Evolutionary conservation across 92 coral and sea anemone genomes (phyloP), one percentile per base, ranked within the genome.

Genomic region (Phenganax subtilis): DNA sequence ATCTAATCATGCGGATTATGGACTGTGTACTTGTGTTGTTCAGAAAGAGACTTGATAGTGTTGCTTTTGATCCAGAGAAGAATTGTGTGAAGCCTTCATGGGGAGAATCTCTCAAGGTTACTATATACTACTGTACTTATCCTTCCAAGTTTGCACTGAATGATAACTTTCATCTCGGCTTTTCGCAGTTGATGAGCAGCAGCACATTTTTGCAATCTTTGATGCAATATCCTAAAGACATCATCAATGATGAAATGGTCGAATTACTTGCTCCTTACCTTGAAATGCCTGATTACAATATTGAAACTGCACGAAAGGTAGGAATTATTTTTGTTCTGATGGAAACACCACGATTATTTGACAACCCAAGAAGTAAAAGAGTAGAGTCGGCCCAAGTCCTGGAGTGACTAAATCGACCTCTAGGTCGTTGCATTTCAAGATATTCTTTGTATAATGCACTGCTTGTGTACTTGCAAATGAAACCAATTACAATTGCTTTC

Each of bases 1-100:
- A 93, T 77, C 88, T 93, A 69, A 93, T 93, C 88, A 93, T 90
- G 97, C 90, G 98, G 72, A 93, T 93, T 82, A 93, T 93, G 98
- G 98, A 93, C 92, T 87, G 94, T 58, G 98, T 93, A 10, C 70
- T 91, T 78, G 57, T 93, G 30, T 76, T 93, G 87, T 84, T 93
- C 69, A 79, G 87, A 31, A 91, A 89, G 92, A 91, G 64, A 55
- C 66, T 87, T 6, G 97, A 93, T 75, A 71, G 90, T 1, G 97
- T 91, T 29, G 89, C 81, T 75, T 91, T 73, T 84, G 98, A 93
- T 65, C 82, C 98, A 6, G 98, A 93, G 59, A 82, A 92, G 70
- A 86, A 76, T 63, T 87, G 89, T 31, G 80, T 72, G 16, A 89
- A 88, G 57, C 98, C 98, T 0, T 93, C 97, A 7, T 93, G 98